Evolutionary conservation across 2,888 invertebrate species (phyloP), one percentile per base, ranked within the genome.

Genomic region (Plebejus argus): DNA sequence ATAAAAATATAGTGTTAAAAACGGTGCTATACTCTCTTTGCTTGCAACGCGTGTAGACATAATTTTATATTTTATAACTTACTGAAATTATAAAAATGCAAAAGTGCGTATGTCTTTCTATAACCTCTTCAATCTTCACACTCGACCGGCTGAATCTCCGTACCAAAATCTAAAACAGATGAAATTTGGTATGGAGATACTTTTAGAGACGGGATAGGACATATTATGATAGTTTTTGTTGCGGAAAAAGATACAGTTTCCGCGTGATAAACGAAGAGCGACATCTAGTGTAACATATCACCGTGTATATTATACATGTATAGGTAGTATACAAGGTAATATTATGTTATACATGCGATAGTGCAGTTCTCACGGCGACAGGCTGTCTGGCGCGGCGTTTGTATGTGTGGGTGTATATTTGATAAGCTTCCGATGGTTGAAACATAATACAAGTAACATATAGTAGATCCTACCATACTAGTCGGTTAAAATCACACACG

Each of bases 281-380:
- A 39, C 2, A 39, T 28, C 28, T 28, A 28, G 28, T 39, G 10
- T 8, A 39, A 39, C 18, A 18, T 4, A 53, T 49, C 49, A 49
- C 5, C 15, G 0, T 49, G 49, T 49, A 15, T 15, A 49, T 49
- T 49, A 53, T 53, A 83, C 84, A 85, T 83, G 85, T 91, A 88
- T 86, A n/a, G n/a, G n/a, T n/a, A 86, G 90, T 89, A 82, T 82
- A 90, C 88, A 89, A 89, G 86, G 86, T 87, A 89, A 85, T 89
- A 90, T 86, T 89, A 90, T 86, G 86, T 91, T 91, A 87, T 87
- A 90, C 90, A 87, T 87, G 88, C 86, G 89, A 91, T 92, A 91
- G 89, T 87, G 90, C 86, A 90, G 90, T 91, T 91, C 89, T 88
- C 90, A 89, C 88, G 88, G 94, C 94, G 94, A 94, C 94, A 93